Evolutionary conservation across 1,140 invertebrate genomes (phyloP).

Genomic region (Metaphire vulgaris): DNA sequence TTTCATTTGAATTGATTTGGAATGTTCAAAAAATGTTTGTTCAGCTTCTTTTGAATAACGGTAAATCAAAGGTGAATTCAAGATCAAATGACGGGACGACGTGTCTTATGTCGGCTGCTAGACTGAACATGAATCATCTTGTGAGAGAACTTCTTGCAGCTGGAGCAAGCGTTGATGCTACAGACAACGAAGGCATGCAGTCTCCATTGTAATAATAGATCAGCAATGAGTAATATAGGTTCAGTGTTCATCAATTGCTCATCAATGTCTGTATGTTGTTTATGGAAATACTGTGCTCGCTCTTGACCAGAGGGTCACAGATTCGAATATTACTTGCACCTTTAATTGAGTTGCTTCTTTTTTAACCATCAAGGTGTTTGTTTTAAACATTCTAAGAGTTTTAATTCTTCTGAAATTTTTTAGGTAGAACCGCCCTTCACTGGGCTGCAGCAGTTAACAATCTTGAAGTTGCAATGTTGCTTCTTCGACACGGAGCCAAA

Average conservation of each 20-base stretch:
- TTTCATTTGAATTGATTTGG: too few relatives aligned
- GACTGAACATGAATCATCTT: slow-evolving; percentile 62
- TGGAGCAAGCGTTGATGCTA: slow-evolving; percentile 82
- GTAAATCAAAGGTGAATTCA: slow-evolving; percentile 88
- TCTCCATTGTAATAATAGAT: neutral
- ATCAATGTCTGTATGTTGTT: too few relatives aligned
- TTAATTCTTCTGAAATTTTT: too few relatives aligned
- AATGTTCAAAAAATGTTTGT: too few relatives aligned
- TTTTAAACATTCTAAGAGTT: too few relatives aligned
- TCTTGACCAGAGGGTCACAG: too few relatives aligned
- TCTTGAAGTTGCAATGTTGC: slow-evolving; percentile 82
- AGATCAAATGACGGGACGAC: slow-evolving; percentile 92
- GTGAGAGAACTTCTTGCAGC: slow-evolving; percentile 89
- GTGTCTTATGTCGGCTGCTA: slow-evolving; percentile 81
- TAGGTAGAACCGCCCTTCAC: slow-evolving; percentile 81
- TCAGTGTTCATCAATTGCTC: too few relatives aligned
- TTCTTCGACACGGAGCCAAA: slow-evolving; percentile 85
- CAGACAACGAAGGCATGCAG: slow-evolving; percentile 73
- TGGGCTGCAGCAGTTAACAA: slow-evolving; percentile 97
- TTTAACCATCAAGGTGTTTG: too few relatives aligned
- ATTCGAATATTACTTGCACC: too few relatives aligned
- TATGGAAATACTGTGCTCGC: too few relatives aligned
- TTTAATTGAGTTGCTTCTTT: too few relatives aligned
- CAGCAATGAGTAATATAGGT: too few relatives aligned
- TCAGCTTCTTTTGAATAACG: slow-evolving; percentile 77